Base-by-base conservation (phyloP, 1,140 invertebrate genomes). In the honey bee (Apis mellifera) region DNA sequence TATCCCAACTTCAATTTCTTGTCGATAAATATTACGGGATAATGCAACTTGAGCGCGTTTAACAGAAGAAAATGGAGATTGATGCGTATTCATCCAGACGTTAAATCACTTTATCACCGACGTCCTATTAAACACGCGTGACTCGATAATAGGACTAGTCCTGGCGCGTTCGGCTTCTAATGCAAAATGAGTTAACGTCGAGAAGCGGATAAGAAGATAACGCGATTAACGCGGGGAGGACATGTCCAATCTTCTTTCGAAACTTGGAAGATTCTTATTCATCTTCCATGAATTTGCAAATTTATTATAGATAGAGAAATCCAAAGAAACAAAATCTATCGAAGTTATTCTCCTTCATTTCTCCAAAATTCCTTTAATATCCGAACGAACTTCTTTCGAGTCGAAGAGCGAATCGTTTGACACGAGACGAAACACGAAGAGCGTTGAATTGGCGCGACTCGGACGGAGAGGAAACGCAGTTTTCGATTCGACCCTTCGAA, bases 101-200 rank as follows among this genome's bases (percentile, higher is more conserved):
- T 42, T 64, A 59, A 76, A 82, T 80, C 72, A 57, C 23, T 48
- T 82, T 69, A 76, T 50, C 74, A 71, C 17, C 26, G 75, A 55
- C 0, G n/a, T 57, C 48, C 66, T 78, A 65, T 84, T 86, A 80
- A 86, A 77, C 76, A 80, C 77, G 76, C 48, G 65, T 59, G 78
- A 57, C 81, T 75, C 80, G 86, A 83, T 86, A 87, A 87, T 86
- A 71, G 66, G 66, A 75, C 79, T 76, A 77, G 84, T 64, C 50
- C 15, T n/a, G 66, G 66, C 54, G 21, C 54, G 71, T 77, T 87
- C 86, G 81, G 78, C 78, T 65, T 71, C 74, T 83, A 62, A 79
- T 70, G 80, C 72, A 88, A 88, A 88, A 73, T 81, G 83, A 88
- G 85, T 88, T 88, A 88, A 82, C 86, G 80, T 70, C 42, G 77